Evolutionary conservation across 2,888 invertebrate genomes (phyloP).

Genomic region (Gibbula magus): DNA sequence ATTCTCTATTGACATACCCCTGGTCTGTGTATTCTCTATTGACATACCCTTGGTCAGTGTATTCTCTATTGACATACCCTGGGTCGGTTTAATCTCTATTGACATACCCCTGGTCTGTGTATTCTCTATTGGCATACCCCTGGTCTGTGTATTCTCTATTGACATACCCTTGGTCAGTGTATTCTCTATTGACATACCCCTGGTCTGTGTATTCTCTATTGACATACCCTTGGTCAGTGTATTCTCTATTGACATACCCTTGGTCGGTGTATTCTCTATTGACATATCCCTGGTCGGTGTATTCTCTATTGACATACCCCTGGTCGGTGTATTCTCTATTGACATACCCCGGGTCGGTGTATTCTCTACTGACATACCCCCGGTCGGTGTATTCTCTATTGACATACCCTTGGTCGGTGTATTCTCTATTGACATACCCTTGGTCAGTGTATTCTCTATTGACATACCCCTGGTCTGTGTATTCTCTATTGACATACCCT

Average conservation of each 20-base stretch:
- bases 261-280: constrained; percentile 96
- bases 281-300: constrained; percentile 87
- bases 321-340: constrained; percentile 96
- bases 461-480: constrained; percentile 87
- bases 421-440: constrained; percentile 93
- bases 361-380: constrained; percentile 93
- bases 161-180: constrained; percentile 87
- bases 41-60: constrained; percentile 87
- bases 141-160: constrained; percentile 96
- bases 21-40: constrained; percentile 96
- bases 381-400: constrained; percentile 96
- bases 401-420: constrained; percentile 87
- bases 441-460: constrained; percentile 96
- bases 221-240: constrained; percentile 87
- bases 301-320: constrained; percentile 93
- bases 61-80: constrained; percentile 93
- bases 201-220: constrained; percentile 96
- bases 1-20: constrained; percentile 93
- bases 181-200: constrained; percentile 93
- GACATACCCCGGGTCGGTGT: constrained; percentile 87
- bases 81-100: constrained; percentile 96
- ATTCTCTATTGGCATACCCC: constrained; percentile 93
- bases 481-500: constrained; percentile 93
- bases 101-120: constrained; percentile 87
- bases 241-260: constrained; percentile 93